Evolutionary conservation across 1,140 invertebrate species (phyloP).

Genomic region (Aplysia californica): DNA sequence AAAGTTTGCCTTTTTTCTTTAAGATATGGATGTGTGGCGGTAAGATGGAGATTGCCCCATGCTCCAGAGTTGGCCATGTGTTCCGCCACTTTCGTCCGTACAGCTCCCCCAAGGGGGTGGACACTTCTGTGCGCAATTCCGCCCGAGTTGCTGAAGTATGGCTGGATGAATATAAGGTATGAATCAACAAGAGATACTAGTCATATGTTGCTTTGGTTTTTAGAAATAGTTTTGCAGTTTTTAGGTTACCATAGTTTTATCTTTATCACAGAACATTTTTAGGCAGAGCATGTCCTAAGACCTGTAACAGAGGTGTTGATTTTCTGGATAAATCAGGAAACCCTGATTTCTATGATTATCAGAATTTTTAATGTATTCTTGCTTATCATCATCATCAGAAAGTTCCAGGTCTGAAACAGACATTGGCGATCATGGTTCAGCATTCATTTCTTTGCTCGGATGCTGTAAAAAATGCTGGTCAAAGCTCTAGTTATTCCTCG

Average conservation of each 20-base stretch:
- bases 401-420: too few species aligned
- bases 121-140: slow-evolving; percentile 66
- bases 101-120: slow-evolving; percentile 42
- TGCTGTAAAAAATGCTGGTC: too few species aligned
- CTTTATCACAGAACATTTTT: neutral
- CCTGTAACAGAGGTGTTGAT: too few species aligned
- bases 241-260: neutral
- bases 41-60: slow-evolving; percentile 92
- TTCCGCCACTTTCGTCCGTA: slow-evolving; percentile 76
- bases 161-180: slow-evolving; percentile 92
- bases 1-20: neutral
- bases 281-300: too few species aligned
- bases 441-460: too few species aligned
- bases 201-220: neutral
- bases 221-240: neutral
- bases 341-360: neutral
- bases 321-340: neutral
- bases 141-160: slow-evolving; percentile 69
- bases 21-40: slow-evolving; percentile 97
- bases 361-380: too few species aligned
- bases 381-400: too few species aligned
- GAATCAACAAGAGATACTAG: neutral
- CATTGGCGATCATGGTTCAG: too few species aligned
- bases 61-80: slow-evolving; percentile 97
- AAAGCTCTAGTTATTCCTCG: too few species aligned